Percentiles rank a stretch among this genome's conserved stretches.
Conservation (phyloP, 2,888 invertebrate genomes). For the Drosophila flavopinicola region DNA sequence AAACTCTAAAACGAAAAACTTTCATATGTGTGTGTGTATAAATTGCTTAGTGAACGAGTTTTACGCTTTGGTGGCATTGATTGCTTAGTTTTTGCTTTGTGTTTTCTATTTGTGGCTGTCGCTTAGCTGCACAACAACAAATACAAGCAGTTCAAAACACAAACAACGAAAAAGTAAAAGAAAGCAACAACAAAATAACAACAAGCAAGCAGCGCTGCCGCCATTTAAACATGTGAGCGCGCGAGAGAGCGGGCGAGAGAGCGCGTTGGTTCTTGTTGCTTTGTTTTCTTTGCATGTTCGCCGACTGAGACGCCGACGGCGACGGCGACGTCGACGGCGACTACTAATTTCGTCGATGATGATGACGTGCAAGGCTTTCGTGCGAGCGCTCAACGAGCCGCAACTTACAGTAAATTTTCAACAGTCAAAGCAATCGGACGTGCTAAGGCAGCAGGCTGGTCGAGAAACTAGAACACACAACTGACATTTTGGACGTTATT, state of each 20-base stretch:
- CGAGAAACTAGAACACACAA: constrained; percentile 11
- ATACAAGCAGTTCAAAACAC: constrained; percentile 15
- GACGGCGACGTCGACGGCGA: constrained; percentile 15
- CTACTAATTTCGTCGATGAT: constrained; percentile 80
- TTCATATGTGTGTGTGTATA: constrained; percentile 9
- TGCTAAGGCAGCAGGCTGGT: constrained; percentile 25
- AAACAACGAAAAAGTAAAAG: constrained; percentile 37
- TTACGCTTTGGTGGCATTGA: constrained; percentile 31
- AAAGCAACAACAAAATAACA: constrained; percentile 52
- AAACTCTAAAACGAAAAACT: constrained; percentile 24
- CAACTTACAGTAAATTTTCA: constrained; percentile 76
- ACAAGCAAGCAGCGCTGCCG: constrained; percentile 36
- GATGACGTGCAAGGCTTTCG: constrained; percentile 69
- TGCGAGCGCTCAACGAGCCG: constrained; percentile 55
- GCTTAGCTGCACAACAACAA: constrained; percentile 33
- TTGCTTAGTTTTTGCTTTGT: constrained; percentile 43
- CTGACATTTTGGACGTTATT: constrained; percentile 1
- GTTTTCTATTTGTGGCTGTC: constrained; percentile 67
- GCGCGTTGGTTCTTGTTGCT: constrained; percentile 8
- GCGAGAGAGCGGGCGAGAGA: constrained; percentile 22
- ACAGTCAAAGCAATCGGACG: constrained; percentile 75
- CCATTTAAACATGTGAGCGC: constrained; percentile 35
- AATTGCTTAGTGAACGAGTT: constrained; percentile 41
- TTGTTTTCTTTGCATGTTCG: constrained; percentile 25
- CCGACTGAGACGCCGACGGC: constrained; percentile 16